phyloP scores from a whole-genome alignment of 2,113 vertebrate genomes.

The Grammomys surdaster region DNA sequence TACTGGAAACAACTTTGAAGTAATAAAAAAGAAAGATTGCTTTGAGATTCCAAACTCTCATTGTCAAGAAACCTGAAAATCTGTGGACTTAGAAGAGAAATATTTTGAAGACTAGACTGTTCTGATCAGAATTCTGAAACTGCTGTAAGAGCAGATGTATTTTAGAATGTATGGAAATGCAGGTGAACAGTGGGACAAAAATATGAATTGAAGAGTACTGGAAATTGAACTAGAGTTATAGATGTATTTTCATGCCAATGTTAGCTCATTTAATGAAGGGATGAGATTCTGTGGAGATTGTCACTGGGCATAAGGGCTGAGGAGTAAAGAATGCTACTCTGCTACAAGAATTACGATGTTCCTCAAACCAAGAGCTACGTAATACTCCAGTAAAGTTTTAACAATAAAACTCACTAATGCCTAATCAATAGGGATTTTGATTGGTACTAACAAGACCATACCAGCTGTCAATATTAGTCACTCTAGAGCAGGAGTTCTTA shows the following conservation, averaged over 20 bases:
- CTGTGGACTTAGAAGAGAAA: not conserved
- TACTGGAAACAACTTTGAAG: not conserved
- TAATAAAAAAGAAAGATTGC: not conserved
- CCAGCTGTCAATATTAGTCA: conserved; percentile 31
- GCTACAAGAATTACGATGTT: not conserved
- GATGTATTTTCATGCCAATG: not conserved
- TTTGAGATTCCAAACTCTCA: not conserved
- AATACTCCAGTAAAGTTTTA: not conserved
- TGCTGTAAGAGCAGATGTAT: not conserved
- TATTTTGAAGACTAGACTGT: not conserved
- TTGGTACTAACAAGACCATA: conserved; percentile 2
- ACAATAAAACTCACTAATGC: not conserved
- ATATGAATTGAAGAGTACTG: not conserved
- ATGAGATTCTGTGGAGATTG: not conserved
- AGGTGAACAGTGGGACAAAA: not conserved
- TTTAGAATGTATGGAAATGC: not conserved
- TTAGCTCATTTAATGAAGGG: not conserved
- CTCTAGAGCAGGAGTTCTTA: conserved; percentile 44
- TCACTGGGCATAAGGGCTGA: not conserved
- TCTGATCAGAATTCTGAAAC: not conserved
- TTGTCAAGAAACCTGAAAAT: conserved; percentile 9
- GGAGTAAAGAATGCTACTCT: not conserved
- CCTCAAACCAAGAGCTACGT: not conserved
- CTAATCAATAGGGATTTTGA: not conserved
- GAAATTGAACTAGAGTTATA: not conserved